Conservation (phyloP, 2,888 invertebrate genomes). For the Volucella inanis region DNA sequence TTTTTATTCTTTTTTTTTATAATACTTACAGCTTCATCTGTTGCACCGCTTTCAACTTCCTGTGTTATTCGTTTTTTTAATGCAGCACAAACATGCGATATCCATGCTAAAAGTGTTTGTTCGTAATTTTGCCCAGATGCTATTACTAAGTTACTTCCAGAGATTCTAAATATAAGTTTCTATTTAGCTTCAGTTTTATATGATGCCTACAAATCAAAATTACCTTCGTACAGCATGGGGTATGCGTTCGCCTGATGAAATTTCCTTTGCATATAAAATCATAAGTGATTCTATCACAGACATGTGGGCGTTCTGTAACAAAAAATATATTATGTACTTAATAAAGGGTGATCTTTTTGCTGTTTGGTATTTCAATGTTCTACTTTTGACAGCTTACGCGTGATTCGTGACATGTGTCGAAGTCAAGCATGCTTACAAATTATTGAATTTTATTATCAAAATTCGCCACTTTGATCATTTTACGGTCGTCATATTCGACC, state of each 20-base stretch:
- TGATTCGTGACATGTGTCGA: no score
- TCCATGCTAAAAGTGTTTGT: slow-evolving; percentile 93
- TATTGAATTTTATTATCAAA: no score
- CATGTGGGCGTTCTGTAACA: slow-evolving; percentile 95
- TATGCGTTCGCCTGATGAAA: slow-evolving; percentile 94
- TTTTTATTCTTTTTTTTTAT: background rate
- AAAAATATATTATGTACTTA: slow-evolving; percentile 15
- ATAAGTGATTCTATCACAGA: slow-evolving; percentile 97
- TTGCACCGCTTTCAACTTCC: slow-evolving; percentile 82
- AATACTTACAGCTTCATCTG: slow-evolving; percentile 81
- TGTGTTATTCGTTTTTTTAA: slow-evolving; percentile 86
- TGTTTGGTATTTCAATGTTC: no score
- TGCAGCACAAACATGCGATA: slow-evolving; percentile 93
- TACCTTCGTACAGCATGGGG: slow-evolving; percentile 92
- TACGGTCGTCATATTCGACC: no score
- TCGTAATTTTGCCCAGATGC: slow-evolving; percentile 87
- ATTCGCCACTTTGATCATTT: no score
- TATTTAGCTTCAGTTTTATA: background rate
- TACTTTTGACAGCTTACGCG: no score
- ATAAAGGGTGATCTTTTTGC: no score
- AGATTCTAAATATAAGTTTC: slow-evolving; percentile 81
- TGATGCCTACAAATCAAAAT: background rate
- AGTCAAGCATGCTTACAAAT: no score
- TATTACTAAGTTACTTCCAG: slow-evolving; percentile 81
- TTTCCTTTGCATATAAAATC: slow-evolving; percentile 96